These are phyloP conservation scores for Harpagoxenus sublaevis DNA, from an alignment of 2,888 invertebrate genomes.

Conservation along the genomic window DNA sequence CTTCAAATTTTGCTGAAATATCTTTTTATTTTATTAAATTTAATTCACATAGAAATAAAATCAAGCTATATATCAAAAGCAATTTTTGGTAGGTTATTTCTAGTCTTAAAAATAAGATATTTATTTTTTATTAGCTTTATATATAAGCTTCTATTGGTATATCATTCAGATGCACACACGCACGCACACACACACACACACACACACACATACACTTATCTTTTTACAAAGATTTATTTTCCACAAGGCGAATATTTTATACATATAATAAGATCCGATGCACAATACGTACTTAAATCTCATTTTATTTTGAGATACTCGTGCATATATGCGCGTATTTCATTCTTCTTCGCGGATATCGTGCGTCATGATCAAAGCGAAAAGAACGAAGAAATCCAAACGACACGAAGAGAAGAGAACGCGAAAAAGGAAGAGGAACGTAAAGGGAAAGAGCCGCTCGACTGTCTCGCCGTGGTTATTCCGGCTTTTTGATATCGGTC, in stretches of 20 bases:
- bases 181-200: too few relatives aligned
- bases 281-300: conserved; percentile 3
- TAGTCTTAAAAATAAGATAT: neutral
- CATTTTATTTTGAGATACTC: conserved; percentile 4
- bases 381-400: conserved; percentile 59
- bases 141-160: neutral
- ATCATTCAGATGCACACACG: neutral
- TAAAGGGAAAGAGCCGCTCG: conserved; percentile 40
- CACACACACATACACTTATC: neutral
- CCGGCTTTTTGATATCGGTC: conserved; percentile 75
- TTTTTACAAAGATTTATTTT: neutral
- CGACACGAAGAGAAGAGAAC: conserved; percentile 32
- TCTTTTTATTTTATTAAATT: neutral
- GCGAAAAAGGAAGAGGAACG: conserved; percentile 31
- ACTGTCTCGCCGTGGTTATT: conserved; percentile 70
- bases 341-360: conserved; percentile 56
- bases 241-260: neutral
- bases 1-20: neutral
- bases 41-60: neutral
- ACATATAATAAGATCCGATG: neutral
- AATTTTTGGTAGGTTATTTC: neutral
- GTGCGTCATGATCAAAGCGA: conserved; percentile 68
- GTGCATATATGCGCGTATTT: conserved; percentile 31
- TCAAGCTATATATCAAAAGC: neutral
- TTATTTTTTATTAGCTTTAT: neutral